These are phyloP conservation scores for Enteromius treurensis DNA, from an alignment of 2,797 vertebrate species.

Conservation along the genomic window DNA sequence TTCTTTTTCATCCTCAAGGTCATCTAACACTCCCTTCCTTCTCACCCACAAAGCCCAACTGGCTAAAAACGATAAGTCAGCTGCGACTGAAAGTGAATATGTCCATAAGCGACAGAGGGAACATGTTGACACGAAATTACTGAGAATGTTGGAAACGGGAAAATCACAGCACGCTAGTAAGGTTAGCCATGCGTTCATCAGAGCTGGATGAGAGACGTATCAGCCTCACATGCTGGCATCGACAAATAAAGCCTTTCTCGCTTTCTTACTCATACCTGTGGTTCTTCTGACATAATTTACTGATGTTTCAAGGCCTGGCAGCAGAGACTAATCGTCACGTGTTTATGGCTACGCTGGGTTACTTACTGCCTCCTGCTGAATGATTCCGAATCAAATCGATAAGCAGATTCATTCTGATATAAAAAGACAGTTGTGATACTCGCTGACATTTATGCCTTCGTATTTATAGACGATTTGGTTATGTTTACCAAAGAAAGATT, in stretches of 20 bases:
- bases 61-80: neutral
- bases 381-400: slow-evolving; percentile 40
- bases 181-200: slow-evolving; percentile 45
- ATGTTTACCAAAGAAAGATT: slow-evolving; percentile 46
- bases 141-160: neutral
- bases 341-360: neutral
- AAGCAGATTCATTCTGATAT: slow-evolving; percentile 42
- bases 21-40: slow-evolving; percentile 38
- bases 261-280: slow-evolving; percentile 21
- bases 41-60: neutral
- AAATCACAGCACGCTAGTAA: slow-evolving; percentile 37
- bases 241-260: slow-evolving; percentile 31
- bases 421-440: slow-evolving; percentile 26
- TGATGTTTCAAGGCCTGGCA: slow-evolving; percentile 29
- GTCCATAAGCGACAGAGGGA: slow-evolving; percentile 32
- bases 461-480: slow-evolving; percentile 41
- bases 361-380: slow-evolving; percentile 14
- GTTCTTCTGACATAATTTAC: slow-evolving; percentile 43
- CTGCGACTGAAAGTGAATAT: slow-evolving; percentile 5
- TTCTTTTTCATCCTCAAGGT: slow-evolving; percentile 29
- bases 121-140: slow-evolving; percentile 41
- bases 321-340: neutral
- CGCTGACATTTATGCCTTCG: slow-evolving; percentile 29
- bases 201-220: slow-evolving; percentile 15
- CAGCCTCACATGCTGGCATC: slow-evolving; percentile 36